Conservation (phyloP, 2,888 invertebrate species). For the Chelonus formosanus region DNA sequence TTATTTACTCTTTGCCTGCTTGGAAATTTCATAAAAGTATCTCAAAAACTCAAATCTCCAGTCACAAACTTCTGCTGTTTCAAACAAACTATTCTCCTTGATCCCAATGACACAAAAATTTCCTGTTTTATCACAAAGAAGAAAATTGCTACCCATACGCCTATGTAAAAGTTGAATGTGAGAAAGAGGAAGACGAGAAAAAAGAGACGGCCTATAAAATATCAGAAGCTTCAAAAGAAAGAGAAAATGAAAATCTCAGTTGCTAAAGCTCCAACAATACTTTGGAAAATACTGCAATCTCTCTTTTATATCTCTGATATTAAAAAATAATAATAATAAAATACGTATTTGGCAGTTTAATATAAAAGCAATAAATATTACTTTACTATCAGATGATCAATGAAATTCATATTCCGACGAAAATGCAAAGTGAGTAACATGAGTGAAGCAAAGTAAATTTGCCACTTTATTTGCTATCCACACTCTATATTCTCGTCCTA, state of each 20-base stretch:
- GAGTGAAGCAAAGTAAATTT: conserved; percentile 25
- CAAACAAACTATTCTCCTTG: conserved; percentile 33
- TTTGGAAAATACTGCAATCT: conserved; percentile 6
- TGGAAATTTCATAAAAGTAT: background rate
- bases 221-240: conserved; percentile 1
- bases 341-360: no score
- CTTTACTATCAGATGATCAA: background rate
- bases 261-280: background rate
- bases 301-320: background rate
- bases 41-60: conserved; percentile 9
- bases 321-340: background rate
- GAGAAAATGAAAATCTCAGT: conserved; percentile 1
- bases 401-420: background rate
- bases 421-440: conserved; percentile 12
- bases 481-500: conserved; percentile 1
- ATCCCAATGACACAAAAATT: conserved; percentile 33
- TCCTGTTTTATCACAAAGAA: conserved; percentile 27
- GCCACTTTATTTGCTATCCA: conserved; percentile 19
- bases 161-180: background rate
- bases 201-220: background rate
- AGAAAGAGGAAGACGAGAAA: background rate
- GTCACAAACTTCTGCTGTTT: conserved; percentile 6
- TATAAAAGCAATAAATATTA: no score
- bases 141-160: conserved; percentile 9
- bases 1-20: background rate